These are phyloP conservation scores for Todiramphus chloris DNA, from an alignment of 2,113 vertebrate species.

Conservation along the genomic window DNA sequence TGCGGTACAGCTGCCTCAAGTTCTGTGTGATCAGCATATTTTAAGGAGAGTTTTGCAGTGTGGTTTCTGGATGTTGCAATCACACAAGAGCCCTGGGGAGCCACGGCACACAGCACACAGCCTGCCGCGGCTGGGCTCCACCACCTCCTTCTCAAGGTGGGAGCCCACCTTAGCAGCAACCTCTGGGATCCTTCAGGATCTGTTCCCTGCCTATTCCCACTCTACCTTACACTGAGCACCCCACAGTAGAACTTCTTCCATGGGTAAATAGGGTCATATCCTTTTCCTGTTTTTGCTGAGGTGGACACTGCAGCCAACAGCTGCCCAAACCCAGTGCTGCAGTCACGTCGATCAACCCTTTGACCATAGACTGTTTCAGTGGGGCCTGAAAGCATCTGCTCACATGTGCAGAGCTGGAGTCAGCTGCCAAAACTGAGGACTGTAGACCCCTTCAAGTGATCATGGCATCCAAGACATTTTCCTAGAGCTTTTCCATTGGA, in stretches of 20 bases:
- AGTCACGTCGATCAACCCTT: rapidly evolving
- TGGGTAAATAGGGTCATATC: not conserved
- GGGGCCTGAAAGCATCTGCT: not conserved
- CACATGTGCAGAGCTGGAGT: not conserved
- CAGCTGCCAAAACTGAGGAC: not conserved
- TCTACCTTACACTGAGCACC: not conserved
- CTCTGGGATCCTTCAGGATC: not conserved
- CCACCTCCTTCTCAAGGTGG: not conserved
- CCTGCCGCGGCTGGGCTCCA: not conserved
- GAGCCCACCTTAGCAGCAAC: not conserved
- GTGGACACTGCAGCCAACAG: not conserved
- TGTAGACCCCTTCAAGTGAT: not conserved
- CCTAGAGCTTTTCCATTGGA: not conserved
- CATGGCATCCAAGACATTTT: not conserved
- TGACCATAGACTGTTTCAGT: not conserved
- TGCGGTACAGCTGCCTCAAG: not conserved
- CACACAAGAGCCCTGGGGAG: not conserved
- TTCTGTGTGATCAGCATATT: not conserved
- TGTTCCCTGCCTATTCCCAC: not conserved
- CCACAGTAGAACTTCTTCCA: not conserved
- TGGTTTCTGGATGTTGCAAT: not conserved
- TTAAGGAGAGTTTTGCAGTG: not conserved
- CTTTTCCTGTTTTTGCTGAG: not conserved
- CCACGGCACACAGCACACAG: not conserved
- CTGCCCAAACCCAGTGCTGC: not conserved